These are phyloP conservation scores for Actinemys pallida DNA, from an alignment of 2,113 vertebrate species.

Conservation along the genomic window DNA sequence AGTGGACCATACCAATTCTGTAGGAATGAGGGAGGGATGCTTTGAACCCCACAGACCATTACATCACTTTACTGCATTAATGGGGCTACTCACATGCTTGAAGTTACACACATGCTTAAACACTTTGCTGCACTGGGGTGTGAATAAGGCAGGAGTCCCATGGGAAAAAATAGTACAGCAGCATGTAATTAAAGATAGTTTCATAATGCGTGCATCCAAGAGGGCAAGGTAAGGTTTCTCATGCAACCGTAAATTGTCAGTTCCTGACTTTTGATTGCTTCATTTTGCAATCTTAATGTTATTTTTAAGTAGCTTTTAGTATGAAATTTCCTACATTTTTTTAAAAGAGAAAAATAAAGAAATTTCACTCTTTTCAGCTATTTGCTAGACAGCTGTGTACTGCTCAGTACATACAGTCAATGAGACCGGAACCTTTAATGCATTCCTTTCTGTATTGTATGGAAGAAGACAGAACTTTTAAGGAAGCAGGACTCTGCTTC, in stretches of 20 bases:
- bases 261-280: neutral
- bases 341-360: neutral
- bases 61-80: neutral
- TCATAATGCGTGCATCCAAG: fast-evolving
- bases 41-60: neutral
- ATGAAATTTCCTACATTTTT: neutral
- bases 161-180: neutral
- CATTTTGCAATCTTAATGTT: neutral
- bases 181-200: neutral
- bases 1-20: neutral
- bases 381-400: neutral
- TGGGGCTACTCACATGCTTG: neutral
- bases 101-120: neutral
- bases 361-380: neutral
- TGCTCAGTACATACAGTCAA: fast-evolving
- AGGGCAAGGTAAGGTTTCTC: neutral
- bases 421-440: neutral
- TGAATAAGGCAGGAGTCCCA: neutral
- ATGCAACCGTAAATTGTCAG: neutral
- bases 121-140: neutral
- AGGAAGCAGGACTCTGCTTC: neutral
- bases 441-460: neutral
- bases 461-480: neutral
- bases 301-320: neutral
- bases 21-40: neutral